Percentiles rank a stretch among this genome's conserved stretches.
phyloP scores from a whole-genome alignment of 92 coral and sea anemone species.

The Scolanthus callimorphus region DNA sequence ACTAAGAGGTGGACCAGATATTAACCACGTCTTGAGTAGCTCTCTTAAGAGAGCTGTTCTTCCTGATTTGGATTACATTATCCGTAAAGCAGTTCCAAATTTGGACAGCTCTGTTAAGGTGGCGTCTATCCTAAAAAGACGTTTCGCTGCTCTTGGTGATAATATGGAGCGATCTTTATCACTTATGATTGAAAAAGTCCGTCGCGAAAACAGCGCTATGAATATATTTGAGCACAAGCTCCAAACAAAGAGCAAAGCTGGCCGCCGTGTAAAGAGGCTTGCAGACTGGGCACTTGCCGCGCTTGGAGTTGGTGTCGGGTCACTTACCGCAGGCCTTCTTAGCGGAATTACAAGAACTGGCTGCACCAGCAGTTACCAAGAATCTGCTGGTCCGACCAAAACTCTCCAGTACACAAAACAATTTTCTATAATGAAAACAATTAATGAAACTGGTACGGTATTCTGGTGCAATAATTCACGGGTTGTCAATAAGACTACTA shows the following conservation, averaged over 20 bases:
- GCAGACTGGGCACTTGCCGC: too few species aligned
- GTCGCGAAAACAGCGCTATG: not conserved
- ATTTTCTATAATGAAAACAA: not conserved
- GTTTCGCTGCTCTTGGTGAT: constrained; percentile 1
- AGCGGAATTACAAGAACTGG: constrained; percentile 1
- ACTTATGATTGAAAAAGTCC: not conserved
- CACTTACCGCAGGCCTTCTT: not conserved
- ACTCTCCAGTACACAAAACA: not conserved
- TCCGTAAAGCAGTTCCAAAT: not conserved
- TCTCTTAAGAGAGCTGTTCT: not conserved
- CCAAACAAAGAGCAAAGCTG: not conserved
- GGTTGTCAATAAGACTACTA: constrained; percentile 5
- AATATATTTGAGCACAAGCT: too few species aligned
- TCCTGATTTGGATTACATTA: not conserved
- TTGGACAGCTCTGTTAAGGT: not conserved
- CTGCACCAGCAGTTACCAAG: not conserved
- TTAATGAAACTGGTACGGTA: not conserved
- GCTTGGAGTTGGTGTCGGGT: not conserved
- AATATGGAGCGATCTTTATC: not conserved
- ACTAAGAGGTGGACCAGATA: constrained; percentile 10
- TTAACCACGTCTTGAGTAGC: constrained; percentile 1
- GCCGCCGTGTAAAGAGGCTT: not conserved
- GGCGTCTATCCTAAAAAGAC: not conserved
- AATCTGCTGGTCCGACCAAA: not conserved
- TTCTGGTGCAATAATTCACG: constrained; percentile 9